phyloP scores from a whole-genome alignment of 2,113 vertebrate species.

The Chauna torquata region DNA sequence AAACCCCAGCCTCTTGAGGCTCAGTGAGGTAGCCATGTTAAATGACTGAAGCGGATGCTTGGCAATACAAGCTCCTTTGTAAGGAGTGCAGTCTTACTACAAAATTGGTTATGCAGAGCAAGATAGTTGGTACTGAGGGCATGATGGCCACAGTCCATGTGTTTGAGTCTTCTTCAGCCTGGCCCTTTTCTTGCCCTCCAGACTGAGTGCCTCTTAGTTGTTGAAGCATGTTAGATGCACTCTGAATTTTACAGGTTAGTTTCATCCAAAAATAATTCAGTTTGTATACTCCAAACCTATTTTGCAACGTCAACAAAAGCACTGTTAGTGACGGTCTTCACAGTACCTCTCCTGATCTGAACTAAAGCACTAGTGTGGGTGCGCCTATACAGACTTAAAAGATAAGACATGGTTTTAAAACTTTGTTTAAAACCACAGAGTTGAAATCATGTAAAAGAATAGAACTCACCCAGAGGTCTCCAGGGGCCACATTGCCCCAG shows the following conservation, averaged over 20 bases:
- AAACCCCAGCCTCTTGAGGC: background rate
- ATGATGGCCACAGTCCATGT: background rate
- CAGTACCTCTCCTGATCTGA: background rate
- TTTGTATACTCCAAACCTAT: background rate
- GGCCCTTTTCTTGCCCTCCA: background rate
- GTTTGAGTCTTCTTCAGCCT: background rate
- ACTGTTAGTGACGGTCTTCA: background rate
- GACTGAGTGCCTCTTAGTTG: background rate
- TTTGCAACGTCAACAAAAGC: background rate
- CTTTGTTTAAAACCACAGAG: background rate
- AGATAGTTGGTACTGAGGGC: background rate
- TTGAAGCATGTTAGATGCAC: rapidly evolving
- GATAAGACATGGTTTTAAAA: background rate
- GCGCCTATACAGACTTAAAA: background rate
- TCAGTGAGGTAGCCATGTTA: background rate
- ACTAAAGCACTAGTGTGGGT: background rate
- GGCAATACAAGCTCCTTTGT: background rate
- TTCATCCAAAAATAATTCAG: background rate
- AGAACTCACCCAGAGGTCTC: background rate
- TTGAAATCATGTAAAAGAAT: background rate
- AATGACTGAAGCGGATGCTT: background rate
- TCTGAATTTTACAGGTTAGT: background rate
- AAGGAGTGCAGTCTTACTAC: background rate
- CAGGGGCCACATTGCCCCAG: background rate
- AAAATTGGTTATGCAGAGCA: background rate